Percentiles rank a stretch among this genome's conserved stretches.
Evolutionary conservation across 2,797 vertebrate species (phyloP).

Genomic region (Danio albolineatus): DNA sequence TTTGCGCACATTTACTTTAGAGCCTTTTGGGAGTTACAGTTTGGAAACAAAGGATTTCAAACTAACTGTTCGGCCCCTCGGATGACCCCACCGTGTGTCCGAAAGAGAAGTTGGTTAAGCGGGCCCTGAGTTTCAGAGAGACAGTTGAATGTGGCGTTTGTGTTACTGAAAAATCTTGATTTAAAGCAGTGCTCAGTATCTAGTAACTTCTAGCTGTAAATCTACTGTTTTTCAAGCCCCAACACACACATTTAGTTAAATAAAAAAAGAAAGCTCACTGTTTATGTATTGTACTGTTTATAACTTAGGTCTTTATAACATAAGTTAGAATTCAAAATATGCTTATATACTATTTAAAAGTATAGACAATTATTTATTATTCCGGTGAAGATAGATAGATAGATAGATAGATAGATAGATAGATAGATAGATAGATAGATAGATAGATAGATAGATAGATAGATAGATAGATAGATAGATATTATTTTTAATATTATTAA

Average conservation of each 20-base stretch:
- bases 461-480: no score
- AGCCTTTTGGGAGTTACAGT: slow-evolving; percentile 29
- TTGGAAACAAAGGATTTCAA: slow-evolving; percentile 59
- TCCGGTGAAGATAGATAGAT: no score
- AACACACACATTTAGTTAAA: not conserved
- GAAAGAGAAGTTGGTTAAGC: not conserved
- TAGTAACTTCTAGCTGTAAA: not conserved
- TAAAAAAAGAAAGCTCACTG: not conserved
- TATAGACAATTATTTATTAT: no score
- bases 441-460: no score
- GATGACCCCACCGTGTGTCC: slow-evolving; percentile 27
- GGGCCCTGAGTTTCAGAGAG: not conserved
- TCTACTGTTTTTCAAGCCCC: not conserved
- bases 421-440: no score
- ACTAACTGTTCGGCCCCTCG: slow-evolving; percentile 36
- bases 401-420: no score
- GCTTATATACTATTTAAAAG: no score
- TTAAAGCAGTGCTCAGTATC: not conserved
- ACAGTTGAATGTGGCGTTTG: not conserved
- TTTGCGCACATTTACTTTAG: slow-evolving; percentile 11
- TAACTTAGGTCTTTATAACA: no score
- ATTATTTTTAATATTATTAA: no score
- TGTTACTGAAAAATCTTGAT: not conserved
- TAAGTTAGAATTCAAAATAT: no score
- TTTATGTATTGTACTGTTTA: no score